These are phyloP conservation scores for Hipposideros larvatus DNA, from an alignment of 2,797 vertebrate species.

Conservation along the genomic window DNA sequence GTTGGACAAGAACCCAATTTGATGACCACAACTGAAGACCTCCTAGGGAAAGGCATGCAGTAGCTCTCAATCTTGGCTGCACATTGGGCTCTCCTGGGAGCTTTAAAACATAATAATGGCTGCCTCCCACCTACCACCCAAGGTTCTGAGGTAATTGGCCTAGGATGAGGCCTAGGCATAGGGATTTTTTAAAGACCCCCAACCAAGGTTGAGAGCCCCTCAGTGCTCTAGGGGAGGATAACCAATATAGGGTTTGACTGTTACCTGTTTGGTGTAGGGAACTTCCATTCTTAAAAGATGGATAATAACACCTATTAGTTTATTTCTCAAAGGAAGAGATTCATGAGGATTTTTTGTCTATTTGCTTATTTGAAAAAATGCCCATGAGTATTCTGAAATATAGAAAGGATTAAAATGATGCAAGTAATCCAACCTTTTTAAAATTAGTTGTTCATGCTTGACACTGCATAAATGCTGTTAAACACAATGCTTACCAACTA, in stretches of 20 bases:
- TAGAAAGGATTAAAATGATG: neutral
- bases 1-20: neutral
- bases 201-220: neutral
- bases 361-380: neutral
- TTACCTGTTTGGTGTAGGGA: too few relatives aligned
- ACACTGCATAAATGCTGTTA: neutral
- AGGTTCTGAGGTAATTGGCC: neutral
- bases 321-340: slow-evolving; percentile 30
- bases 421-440: neutral
- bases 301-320: neutral
- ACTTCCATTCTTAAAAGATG: neutral
- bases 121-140: accelerated
- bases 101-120: neutral
- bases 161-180: neutral
- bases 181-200: neutral
- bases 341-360: neutral
- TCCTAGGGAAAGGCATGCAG: too few relatives aligned
- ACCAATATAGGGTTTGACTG: accelerated
- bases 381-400: slow-evolving; percentile 30
- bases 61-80: neutral
- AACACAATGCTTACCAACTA: neutral
- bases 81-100: neutral
- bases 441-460: neutral
- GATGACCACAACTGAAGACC: neutral
- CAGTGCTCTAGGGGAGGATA: neutral